phyloP scores from a whole-genome alignment of 2,888 invertebrate species.

The Ennomos quercinarius region DNA sequence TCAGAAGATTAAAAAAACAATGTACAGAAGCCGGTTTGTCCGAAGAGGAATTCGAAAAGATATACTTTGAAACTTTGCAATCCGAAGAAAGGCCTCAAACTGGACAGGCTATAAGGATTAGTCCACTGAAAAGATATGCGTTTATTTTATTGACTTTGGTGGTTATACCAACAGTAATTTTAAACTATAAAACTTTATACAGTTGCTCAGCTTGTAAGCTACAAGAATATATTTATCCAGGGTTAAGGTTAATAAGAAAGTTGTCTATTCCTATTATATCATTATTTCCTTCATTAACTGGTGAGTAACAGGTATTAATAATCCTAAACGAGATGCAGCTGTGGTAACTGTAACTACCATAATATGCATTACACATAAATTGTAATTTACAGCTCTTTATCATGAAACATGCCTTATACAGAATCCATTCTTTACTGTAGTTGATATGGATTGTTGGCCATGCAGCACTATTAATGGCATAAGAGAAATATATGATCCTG shows the following conservation, averaged over 20 bases:
- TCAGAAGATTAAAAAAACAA: slow-evolving; percentile 84
- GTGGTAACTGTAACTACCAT: slow-evolving; percentile 13
- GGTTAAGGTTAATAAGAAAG: slow-evolving; percentile 89
- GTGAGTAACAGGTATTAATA: slow-evolving; percentile 67
- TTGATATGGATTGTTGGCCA: slow-evolving; percentile 94
- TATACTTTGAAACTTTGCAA: slow-evolving; percentile 79
- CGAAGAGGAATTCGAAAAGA: slow-evolving; percentile 86
- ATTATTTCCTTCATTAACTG: slow-evolving; percentile 89
- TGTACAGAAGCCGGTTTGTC: slow-evolving; percentile 86
- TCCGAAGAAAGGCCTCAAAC: slow-evolving; percentile 55
- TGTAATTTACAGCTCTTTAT: slow-evolving; percentile 87
- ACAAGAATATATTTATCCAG: slow-evolving; percentile 93
- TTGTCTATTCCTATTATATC: slow-evolving; percentile 91
- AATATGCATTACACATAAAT: background rate
- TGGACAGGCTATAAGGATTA: background rate
- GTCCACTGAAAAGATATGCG: slow-evolving; percentile 12
- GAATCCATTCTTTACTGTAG: slow-evolving; percentile 93
- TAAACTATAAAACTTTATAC: slow-evolving; percentile 87
- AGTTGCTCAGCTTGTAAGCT: slow-evolving; percentile 89
- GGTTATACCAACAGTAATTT: slow-evolving; percentile 47
- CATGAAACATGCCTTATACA: slow-evolving; percentile 94
- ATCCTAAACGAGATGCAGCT: too few species aligned
- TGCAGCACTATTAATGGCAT: slow-evolving; percentile 90
- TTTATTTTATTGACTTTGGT: slow-evolving; percentile 28
- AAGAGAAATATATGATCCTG: slow-evolving; percentile 87